These are phyloP conservation scores for Agonopterix alstromeriana DNA, from an alignment of 2,888 invertebrate genomes.

Conservation along the genomic window DNA sequence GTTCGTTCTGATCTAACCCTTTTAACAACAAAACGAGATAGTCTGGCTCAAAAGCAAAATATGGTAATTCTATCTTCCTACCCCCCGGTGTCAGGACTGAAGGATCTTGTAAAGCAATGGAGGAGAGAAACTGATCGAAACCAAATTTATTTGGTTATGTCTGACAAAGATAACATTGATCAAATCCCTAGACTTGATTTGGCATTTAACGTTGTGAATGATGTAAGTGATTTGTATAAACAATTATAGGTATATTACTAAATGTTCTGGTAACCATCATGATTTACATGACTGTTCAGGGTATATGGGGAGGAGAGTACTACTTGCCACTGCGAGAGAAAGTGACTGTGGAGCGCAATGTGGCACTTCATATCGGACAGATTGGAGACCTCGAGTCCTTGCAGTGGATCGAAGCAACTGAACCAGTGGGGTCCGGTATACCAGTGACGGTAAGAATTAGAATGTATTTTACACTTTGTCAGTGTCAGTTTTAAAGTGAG, in stretches of 20 bases:
- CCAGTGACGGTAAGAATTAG: conserved; percentile 28
- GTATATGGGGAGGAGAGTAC: conserved; percentile 32
- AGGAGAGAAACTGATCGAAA: conserved; percentile 24
- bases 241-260: too few relatives aligned
- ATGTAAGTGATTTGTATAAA: conserved; percentile 21
- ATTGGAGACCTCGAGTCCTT: conserved; percentile 31
- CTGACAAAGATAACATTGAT: conserved; percentile 24
- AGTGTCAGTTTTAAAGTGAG: too few relatives aligned
- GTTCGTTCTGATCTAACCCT: conserved; percentile 21
- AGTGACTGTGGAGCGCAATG: conserved; percentile 3
- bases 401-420: conserved; percentile 29
- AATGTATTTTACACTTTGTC: not conserved
- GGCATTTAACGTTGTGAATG: conserved; percentile 26
- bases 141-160: conserved; percentile 31
- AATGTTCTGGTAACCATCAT: not conserved
- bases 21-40: conserved; percentile 18
- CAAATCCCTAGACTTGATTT: conserved; percentile 33
- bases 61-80: conserved; percentile 26
- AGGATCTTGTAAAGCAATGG: conserved; percentile 27
- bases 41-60: conserved; percentile 22
- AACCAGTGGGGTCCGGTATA: conserved; percentile 17
- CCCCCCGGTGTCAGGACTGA: conserved; percentile 25
- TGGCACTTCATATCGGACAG: conserved; percentile 18
- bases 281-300: conserved; percentile 12
- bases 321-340: conserved; percentile 18